Evolutionary conservation across 2,888 invertebrate genomes (phyloP).

Genomic region (Agrochola litura): DNA sequence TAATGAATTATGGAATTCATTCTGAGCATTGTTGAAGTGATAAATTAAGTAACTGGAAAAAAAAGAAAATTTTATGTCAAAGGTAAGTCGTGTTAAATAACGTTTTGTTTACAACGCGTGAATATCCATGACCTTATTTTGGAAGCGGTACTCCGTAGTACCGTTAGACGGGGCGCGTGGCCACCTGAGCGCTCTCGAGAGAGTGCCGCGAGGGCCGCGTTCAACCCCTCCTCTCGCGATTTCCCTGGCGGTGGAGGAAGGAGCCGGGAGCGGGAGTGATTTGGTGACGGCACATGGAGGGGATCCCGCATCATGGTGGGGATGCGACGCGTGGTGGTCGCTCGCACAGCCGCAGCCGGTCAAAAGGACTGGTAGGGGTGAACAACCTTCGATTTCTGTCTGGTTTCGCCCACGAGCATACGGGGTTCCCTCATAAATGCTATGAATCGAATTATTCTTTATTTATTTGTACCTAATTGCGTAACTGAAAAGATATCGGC

Average conservation of each 20-base stretch:
- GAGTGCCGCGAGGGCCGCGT: conserved; percentile 84
- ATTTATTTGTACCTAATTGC: conserved; percentile 80
- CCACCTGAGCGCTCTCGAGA: conserved; percentile 78
- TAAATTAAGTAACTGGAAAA: conserved; percentile 48
- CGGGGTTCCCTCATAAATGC: conserved; percentile 71
- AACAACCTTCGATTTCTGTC: conserved; percentile 85
- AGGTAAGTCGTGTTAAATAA: conserved; percentile 75
- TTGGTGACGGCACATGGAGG: conserved; percentile 89
- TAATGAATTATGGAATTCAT: conserved; percentile 62
- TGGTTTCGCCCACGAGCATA: conserved; percentile 80
- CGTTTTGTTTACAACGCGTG: conserved; percentile 79
- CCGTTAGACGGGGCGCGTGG: conserved; percentile 89
- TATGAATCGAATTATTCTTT: conserved; percentile 67
- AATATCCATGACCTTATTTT: conserved; percentile 89
- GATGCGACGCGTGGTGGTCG: conserved; percentile 86
- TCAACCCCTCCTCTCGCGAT: conserved; percentile 88
- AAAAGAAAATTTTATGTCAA: conserved; percentile 47
- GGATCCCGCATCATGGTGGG: conserved; percentile 90
- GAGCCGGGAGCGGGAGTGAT: conserved; percentile 90
- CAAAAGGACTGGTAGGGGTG: conserved; percentile 89
- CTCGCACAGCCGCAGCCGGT: conserved; percentile 80
- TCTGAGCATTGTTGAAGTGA: conserved; percentile 49
- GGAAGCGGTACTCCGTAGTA: conserved; percentile 86
- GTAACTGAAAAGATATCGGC: conserved; percentile 79
- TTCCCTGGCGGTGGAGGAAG: conserved; percentile 88